Percentiles rank a stretch among this genome's conserved stretches.
Conservation (phyloP, 2,797 vertebrate genomes). For the Crypturellus tataupa region DNA sequence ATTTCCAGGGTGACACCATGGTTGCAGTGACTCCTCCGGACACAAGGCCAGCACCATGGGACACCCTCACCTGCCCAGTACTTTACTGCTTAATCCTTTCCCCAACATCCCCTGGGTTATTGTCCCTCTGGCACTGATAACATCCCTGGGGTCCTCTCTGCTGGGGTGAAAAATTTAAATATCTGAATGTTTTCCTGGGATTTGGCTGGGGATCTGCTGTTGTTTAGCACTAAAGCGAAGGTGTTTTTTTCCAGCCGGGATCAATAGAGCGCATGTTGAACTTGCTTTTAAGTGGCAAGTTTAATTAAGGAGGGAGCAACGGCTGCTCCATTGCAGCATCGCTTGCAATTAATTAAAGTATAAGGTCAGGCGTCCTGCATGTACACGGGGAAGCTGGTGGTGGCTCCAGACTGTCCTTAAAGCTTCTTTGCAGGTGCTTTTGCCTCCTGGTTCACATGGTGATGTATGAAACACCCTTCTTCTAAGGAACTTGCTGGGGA, state of each 20-base stretch:
- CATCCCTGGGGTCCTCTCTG: accelerated
- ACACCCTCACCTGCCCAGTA: background rate
- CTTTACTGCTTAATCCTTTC: background rate
- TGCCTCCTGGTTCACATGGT: background rate
- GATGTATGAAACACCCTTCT: background rate
- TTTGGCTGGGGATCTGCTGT: background rate
- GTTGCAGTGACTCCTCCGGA: background rate
- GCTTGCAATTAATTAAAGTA: background rate
- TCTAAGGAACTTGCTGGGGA: background rate
- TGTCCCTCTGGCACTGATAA: background rate
- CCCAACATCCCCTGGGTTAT: too few species aligned
- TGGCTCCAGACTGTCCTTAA: too few species aligned
- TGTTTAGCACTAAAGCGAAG: background rate
- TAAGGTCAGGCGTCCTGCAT: background rate
- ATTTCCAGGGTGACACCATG: slow-evolving; percentile 10
- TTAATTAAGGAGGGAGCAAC: slow-evolving; percentile 13
- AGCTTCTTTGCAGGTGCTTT: background rate
- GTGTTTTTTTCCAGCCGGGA: background rate
- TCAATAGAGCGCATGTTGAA: background rate
- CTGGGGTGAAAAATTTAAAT: background rate
- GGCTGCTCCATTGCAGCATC: background rate
- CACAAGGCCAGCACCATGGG: background rate
- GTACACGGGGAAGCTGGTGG: background rate
- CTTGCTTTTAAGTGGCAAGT: background rate
- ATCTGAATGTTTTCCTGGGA: background rate